These are phyloP conservation scores for Dusona sp. DNA, from an alignment of 2,888 invertebrate species.

Conservation along the genomic window DNA sequence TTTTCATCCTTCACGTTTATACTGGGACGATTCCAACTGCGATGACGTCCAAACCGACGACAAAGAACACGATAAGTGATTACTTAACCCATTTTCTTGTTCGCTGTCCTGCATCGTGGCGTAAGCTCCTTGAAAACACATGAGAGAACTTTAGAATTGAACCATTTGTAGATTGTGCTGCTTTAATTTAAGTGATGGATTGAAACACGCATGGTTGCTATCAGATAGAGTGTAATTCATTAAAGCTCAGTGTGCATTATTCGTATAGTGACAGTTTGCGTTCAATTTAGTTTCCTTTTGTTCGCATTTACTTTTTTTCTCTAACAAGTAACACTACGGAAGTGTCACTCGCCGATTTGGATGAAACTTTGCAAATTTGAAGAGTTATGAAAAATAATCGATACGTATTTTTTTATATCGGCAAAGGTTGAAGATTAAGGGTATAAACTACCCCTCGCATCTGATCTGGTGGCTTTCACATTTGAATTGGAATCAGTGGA, in stretches of 20 bases:
- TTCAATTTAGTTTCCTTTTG: background rate
- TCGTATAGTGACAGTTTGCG: background rate
- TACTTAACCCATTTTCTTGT: conserved; percentile 13
- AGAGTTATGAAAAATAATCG: no score
- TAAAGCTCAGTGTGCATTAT: background rate
- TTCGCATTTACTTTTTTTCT: background rate
- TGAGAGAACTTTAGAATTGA: background rate
- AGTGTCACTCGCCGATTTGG: no score
- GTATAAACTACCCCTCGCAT: no score
- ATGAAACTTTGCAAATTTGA: no score
- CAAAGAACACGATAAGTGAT: conserved; percentile 29
- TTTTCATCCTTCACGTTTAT: conserved; percentile 4
- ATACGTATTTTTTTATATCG: no score
- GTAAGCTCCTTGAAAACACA: conserved; percentile 23
- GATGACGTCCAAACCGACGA: background rate
- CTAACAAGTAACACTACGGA: no score
- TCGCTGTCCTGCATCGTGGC: background rate
- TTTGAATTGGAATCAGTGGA: no score
- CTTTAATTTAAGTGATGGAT: conserved; percentile 5
- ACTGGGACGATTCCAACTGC: background rate
- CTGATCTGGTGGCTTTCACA: no score
- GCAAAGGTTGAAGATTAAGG: no score
- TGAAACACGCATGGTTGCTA: background rate
- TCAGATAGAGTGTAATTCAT: background rate
- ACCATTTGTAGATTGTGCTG: conserved; percentile 21